Evolutionary conservation across 2,797 vertebrate genomes (phyloP).

Genomic region (Ctenosaura bakeri): DNA sequence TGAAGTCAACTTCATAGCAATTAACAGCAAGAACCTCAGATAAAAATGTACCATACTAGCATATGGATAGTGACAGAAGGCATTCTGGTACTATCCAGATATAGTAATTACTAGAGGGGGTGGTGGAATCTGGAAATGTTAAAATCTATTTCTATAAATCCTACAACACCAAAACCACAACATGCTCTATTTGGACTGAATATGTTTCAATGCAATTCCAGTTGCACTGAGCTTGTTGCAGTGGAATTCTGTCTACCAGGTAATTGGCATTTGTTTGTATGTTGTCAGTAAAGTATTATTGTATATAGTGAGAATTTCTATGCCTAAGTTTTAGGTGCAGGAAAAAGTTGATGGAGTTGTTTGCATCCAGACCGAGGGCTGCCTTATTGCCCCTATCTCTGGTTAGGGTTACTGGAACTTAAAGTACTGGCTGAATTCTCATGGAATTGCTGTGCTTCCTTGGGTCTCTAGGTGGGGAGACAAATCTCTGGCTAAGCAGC

Average conservation of each 20-base stretch:
- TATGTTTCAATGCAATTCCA: constrained; percentile 13
- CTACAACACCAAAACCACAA: constrained; percentile 41
- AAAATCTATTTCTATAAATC: neutral
- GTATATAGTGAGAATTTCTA: too few relatives aligned
- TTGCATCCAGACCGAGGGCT: neutral
- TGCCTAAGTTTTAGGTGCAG: neutral
- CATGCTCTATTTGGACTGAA: constrained; percentile 52
- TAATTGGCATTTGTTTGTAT: neutral
- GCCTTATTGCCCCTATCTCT: neutral
- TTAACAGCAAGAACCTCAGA: too few relatives aligned
- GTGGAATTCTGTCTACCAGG: constrained; percentile 17
- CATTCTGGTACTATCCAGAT: constrained; percentile 33
- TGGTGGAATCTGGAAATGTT: neutral
- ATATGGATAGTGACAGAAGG: constrained; percentile 29
- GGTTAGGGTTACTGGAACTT: neutral
- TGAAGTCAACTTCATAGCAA: too few relatives aligned
- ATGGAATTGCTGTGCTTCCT: too few relatives aligned
- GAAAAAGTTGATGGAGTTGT: neutral
- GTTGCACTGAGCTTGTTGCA: constrained; percentile 13
- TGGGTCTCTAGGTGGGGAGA: too few relatives aligned
- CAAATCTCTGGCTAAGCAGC: too few relatives aligned
- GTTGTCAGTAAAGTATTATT: neutral
- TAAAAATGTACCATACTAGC: neutral
- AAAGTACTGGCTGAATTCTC: too few relatives aligned
- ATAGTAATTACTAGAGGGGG: constrained; percentile 30